These are phyloP conservation scores for Nipponacmea schrenckii DNA, from an alignment of 2,888 invertebrate genomes.

Conservation along the genomic window DNA sequence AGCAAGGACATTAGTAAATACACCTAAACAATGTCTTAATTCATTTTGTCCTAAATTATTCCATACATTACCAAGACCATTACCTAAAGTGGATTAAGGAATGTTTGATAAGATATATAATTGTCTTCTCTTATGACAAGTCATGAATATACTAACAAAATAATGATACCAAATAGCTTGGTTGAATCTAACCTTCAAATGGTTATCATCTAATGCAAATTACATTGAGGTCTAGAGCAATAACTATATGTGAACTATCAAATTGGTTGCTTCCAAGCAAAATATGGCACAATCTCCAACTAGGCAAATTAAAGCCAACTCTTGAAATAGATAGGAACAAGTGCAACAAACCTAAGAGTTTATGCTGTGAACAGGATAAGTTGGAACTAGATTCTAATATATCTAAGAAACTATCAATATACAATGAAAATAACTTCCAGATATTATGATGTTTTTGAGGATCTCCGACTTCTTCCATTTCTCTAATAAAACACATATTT, in stretches of 20 bases:
- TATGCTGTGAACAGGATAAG: conserved; percentile 43
- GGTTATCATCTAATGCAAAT: no score
- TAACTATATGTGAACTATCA: no score
- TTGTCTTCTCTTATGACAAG: no score
- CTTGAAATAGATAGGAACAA: neutral
- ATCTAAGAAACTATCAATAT: conserved; percentile 53
- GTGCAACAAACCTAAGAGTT: conserved; percentile 43
- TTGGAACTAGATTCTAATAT: conserved; percentile 44
- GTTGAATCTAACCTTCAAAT: no score
- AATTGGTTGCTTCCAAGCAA: no score
- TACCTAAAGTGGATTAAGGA: neutral
- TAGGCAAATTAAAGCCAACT: no score
- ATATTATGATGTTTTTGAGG: conserved; percentile 33
- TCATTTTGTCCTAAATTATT: neutral
- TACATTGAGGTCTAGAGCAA: no score
- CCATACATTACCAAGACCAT: neutral
- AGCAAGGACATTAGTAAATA: conserved; percentile 40
- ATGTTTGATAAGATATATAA: no score
- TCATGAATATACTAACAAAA: no score
- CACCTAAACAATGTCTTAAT: conserved; percentile 10
- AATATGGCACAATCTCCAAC: no score
- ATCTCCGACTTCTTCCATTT: conserved; percentile 39
- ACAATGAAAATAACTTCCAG: conserved; percentile 46
- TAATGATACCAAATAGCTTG: no score
- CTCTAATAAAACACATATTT: conserved; percentile 34